Base-by-base conservation (phyloP, 1,140 invertebrate genomes). In the Zaprionus tsacasi region DNA sequence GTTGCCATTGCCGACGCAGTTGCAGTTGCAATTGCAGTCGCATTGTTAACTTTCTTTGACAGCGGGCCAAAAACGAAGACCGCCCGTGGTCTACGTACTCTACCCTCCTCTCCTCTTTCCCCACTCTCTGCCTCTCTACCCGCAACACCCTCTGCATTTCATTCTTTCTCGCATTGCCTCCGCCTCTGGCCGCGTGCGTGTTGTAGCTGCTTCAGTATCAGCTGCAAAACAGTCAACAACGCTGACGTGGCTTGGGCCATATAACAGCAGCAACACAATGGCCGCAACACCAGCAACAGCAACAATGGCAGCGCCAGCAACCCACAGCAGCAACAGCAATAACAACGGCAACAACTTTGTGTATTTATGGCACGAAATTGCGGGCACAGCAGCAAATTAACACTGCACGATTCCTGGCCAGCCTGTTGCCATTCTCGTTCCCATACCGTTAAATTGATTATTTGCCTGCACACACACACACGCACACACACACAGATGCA, bases 41-140 rank as follows among this genome's bases (percentile, higher is more conserved):
- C 80, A 88, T 87, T 87, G 83, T 87, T 88, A 88, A 87, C 73
- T 88, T 87, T 88, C 83, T 88, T 87, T 87, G 83, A 87, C 83
- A 88, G 80, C 78, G 74, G 83, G 77, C 83, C 83, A 87, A 79
- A 79, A 79, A 79, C 70, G 71, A 33, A 59, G 81, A 87, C 72
- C 77, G 45, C 83, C 83, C 59, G 73, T 78, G 69, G 68, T 57
- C 27, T 30, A 30, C 27, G 27, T 30, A 30, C 27, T 27, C 25
- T 45, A n/a, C n/a, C 52, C 30, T 13, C 40, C 38, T 13, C n/a
- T n/a, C 13, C 1, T 12, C 50, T 13, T 3, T 12, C 21, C 12
- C 27, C 25, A 2, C 13, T 11, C 21, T 4, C 45, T 50, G 6
- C 11, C 45, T 25, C 45, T 21, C 27, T 30, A 6, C 27, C 27